Percentiles rank a stretch among this genome's conserved stretches.
These are phyloP conservation scores for Hippasteria phrygiana DNA, from an alignment of 53 echinoderm and acorn worm species.

Conservation along the genomic window DNA sequence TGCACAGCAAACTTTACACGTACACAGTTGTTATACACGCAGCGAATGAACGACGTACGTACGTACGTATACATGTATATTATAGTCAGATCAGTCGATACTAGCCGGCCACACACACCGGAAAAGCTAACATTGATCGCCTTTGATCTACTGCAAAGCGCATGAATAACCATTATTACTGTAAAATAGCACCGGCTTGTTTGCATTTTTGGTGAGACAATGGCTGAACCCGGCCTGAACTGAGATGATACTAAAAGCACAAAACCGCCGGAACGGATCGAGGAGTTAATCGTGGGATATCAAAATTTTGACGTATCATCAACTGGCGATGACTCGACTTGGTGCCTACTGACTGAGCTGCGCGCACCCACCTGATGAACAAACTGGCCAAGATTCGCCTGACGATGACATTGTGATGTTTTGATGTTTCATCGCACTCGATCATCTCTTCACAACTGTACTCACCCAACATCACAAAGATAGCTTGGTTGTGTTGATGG, in stretches of 20 bases:
- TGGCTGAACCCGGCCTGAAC: neutral
- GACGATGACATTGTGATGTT: neutral
- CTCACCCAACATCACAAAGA: neutral
- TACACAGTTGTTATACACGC: too few species aligned
- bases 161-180: neutral
- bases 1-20: too few species aligned
- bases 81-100: too few species aligned
- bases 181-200: neutral
- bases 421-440: neutral
- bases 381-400: neutral
- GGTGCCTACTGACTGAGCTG: neutral
- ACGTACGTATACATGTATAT: too few species aligned
- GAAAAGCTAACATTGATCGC: neutral
- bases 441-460: neutral
- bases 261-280: too few species aligned
- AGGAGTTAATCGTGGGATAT: too few species aligned
- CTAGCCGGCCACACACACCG: too few species aligned
- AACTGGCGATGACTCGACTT: neutral
- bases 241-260: too few species aligned
- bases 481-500: neutral
- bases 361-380: neutral
- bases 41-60: too few species aligned
- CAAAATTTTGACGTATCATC: too few species aligned
- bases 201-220: neutral
- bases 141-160: too few species aligned